A percentile compares a stretch with the other conserved stretches of the same genome.
These are phyloP conservation scores for Drosophila kurseongensis DNA, from an alignment of 1,140 invertebrate species.

Conservation along the genomic window DNA sequence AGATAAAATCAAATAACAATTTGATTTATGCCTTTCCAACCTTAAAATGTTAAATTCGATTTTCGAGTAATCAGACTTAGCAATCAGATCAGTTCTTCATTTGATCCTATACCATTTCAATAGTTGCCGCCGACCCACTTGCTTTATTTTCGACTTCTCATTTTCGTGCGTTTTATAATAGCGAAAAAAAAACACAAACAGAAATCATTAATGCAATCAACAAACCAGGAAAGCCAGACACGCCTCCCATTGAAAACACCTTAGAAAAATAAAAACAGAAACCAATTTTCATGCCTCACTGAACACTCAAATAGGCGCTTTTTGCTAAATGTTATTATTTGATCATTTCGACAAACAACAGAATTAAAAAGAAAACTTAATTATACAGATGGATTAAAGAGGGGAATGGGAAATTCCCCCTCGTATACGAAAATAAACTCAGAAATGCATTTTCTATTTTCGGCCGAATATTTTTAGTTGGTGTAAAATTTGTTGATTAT, in stretches of 20 bases:
- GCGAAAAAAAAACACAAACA: not conserved
- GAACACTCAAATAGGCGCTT: conserved; percentile 55
- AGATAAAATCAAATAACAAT: not conserved
- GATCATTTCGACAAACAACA: conserved; percentile 33
- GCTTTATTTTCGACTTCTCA: conserved; percentile 4
- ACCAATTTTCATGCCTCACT: conserved; percentile 72
- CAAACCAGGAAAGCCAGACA: conserved; percentile 32
- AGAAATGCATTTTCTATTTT: conserved; percentile 64
- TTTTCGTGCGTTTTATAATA: conserved; percentile 23
- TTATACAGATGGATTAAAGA: conserved; percentile 24
- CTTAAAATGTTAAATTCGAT: no score
- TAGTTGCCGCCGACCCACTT: conserved; percentile 1
- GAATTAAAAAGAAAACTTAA: conserved; percentile 67
- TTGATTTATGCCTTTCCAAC: not conserved
- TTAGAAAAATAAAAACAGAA: conserved; percentile 14
- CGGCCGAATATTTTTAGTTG: conserved; percentile 30
- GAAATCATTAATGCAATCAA: conserved; percentile 45
- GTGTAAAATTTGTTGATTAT: conserved; percentile 45
- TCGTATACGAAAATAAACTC: conserved; percentile 33
- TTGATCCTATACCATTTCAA: not conserved
- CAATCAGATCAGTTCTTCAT: not conserved
- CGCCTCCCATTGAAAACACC: conserved; percentile 23
- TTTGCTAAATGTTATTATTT: conserved; percentile 71
- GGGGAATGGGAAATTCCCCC: conserved; percentile 7
- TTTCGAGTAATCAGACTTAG: no score